Evolutionary conservation across 2,888 invertebrate genomes (phyloP), one percentile per base, ranked within the genome.

Genomic region (Myopa tessellatipennis): DNA sequence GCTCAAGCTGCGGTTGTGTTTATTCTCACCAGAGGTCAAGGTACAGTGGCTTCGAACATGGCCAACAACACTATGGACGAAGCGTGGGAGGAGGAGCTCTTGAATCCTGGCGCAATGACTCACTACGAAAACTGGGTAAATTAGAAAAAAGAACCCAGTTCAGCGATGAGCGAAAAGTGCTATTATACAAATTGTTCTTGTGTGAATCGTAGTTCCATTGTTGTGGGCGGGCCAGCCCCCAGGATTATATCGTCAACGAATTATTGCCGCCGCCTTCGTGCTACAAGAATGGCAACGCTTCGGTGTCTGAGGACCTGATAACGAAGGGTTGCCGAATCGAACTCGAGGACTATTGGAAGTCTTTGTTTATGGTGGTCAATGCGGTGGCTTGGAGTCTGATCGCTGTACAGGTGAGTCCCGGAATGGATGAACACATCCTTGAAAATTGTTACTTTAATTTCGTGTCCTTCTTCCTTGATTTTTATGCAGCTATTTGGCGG

Each of bases 401-500:
- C 40, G 84, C 71, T 14, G 36, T 83, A 34, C 87, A 87, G 87
- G 87, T 87, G 18, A 63, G 81, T 77, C 26, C 26, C 26, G 26
- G 26, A 26, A 26, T 26, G 4, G 36, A 10, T 45, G 7, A 45
- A 16, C 40, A 26, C 1, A 26, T 26, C 26, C 26, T 26, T 2
- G 2, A 26, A 26, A 26, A 26, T 26, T 26, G 26, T 2, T 26
- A 2, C 26, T 26, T 10, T 16, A 45, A 2, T 8, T 18, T 10
- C 7, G 26, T 26, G 26, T 18, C 7, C 0, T 50, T 50, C 16
- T 68, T 2, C 6, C 50, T 71, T 55, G 55, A 55, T 16, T 12
- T 60, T 73, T 82, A 26, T 83, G 1, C 80, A 87, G 87, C 14
- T 87, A 0, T 88, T 94, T 83, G 93, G 94, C 71, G 94, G 95